These are phyloP conservation scores for Campylomormyrus tamandua DNA, from an alignment of 2,113 vertebrate genomes.

Conservation along the genomic window DNA sequence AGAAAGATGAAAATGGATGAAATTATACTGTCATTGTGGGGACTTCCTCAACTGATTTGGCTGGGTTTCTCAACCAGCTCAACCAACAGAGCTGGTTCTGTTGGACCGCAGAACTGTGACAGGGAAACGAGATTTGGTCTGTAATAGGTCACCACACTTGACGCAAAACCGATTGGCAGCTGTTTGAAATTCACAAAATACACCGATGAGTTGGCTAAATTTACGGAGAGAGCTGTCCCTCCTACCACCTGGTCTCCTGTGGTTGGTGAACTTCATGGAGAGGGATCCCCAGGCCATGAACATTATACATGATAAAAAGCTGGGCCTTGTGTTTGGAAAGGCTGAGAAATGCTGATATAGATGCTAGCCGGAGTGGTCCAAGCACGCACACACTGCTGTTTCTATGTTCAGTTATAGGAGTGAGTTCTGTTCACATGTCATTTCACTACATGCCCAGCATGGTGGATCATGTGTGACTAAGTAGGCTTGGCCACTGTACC, in stretches of 20 bases:
- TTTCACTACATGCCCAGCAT: background rate
- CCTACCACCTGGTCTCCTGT: background rate
- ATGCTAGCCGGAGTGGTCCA: background rate
- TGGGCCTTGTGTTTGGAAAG: background rate
- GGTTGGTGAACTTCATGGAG: background rate
- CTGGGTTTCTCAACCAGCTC: background rate
- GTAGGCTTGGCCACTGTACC: background rate
- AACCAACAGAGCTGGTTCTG: background rate
- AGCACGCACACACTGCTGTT: background rate
- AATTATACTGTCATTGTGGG: background rate
- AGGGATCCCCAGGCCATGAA: background rate
- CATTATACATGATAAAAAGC: background rate
- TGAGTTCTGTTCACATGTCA: background rate
- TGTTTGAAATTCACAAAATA: background rate
- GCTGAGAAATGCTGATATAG: background rate
- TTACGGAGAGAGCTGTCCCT: background rate
- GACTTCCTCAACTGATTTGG: background rate
- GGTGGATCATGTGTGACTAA: background rate
- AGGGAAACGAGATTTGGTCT: background rate
- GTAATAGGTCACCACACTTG: background rate
- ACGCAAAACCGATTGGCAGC: too few species aligned
- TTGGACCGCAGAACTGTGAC: background rate
- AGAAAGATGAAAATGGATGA: background rate
- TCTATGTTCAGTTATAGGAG: background rate
- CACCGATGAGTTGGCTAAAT: background rate